These are phyloP conservation scores for Pedicia rivosa DNA, from an alignment of 2,888 invertebrate species.

Conservation along the genomic window DNA sequence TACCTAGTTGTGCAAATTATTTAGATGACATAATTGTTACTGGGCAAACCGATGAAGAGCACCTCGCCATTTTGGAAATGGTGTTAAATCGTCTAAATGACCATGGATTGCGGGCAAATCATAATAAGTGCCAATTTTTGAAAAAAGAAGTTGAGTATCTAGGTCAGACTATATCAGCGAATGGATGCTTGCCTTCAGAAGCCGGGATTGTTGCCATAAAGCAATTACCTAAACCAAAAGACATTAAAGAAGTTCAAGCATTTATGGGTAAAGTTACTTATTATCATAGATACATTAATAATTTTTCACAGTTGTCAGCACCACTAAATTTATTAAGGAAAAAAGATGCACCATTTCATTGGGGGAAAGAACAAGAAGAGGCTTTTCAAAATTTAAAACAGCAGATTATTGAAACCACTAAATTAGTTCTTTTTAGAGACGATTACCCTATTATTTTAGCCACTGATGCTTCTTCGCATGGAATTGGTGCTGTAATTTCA, in stretches of 20 bases:
- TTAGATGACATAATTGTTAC: conserved; percentile 8
- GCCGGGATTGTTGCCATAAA: not conserved
- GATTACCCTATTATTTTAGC: conserved; percentile 36
- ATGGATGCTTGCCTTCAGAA: not conserved
- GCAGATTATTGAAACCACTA: conserved; percentile 18
- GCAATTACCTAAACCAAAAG: not conserved
- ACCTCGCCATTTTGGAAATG: not conserved
- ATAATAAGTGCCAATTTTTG: conserved; percentile 16
- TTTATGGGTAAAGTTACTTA: not conserved
- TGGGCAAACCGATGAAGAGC: conserved; percentile 5
- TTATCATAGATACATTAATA: not conserved
- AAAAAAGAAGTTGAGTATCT: conserved; percentile 12
- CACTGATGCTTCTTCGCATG: conserved; percentile 30
- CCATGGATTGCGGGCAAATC: conserved; percentile 12
- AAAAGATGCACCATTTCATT: conserved; percentile 9
- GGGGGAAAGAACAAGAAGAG: conserved; percentile 8
- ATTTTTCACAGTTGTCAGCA: conserved; percentile 10
- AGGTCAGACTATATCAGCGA: not conserved
- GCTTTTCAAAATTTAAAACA: conserved; percentile 8
- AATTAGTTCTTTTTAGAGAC: conserved; percentile 29
- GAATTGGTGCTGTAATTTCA: conserved; percentile 9
- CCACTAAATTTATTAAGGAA: conserved; percentile 13
- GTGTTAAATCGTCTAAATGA: conserved; percentile 9
- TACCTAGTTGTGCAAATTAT: conserved; percentile 6
- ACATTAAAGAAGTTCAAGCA: conserved; percentile 3